Percentiles rank a stretch among this genome's conserved stretches.
These are phyloP conservation scores for Euplexia lucipara DNA, from an alignment of 2,888 invertebrate species.

Conservation along the genomic window DNA sequence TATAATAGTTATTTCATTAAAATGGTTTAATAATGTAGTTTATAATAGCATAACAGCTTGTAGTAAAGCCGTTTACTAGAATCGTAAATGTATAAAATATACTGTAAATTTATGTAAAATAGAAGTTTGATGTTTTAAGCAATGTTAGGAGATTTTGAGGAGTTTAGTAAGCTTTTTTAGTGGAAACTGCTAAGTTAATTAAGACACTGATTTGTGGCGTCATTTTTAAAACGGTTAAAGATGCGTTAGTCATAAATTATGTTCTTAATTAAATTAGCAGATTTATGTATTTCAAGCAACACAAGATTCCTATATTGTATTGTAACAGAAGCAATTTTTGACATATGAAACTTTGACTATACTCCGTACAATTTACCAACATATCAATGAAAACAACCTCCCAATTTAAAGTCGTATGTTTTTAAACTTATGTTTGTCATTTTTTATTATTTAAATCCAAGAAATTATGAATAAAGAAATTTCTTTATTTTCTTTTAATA, in stretches of 20 bases:
- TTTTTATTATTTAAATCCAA: neutral
- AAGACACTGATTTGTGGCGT: conserved; percentile 43
- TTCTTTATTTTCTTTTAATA: conserved; percentile 10
- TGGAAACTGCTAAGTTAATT: conserved; percentile 70
- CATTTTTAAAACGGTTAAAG: neutral
- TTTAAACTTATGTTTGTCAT: neutral
- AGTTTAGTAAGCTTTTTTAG: conserved; percentile 76
- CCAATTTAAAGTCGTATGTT: conserved; percentile 54
- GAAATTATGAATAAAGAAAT: neutral
- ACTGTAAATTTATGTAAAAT: conserved; percentile 72
- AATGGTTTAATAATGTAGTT: conserved; percentile 54
- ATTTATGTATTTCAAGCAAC: conserved; percentile 58
- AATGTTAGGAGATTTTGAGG: conserved; percentile 78
- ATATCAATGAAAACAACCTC: conserved; percentile 80
- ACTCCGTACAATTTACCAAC: conserved; percentile 78
- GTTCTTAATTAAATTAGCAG: conserved; percentile 46
- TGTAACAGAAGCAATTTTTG: conserved; percentile 75
- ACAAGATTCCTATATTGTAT: conserved; percentile 61
- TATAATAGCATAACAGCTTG: conserved; percentile 64
- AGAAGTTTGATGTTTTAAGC: conserved; percentile 79
- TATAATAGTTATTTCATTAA: conserved; percentile 56
- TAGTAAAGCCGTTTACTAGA: conserved; percentile 72
- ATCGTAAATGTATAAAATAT: conserved; percentile 66
- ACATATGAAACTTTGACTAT: conserved; percentile 71
- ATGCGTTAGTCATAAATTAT: neutral